These are phyloP conservation scores for Clanis bilineata DNA, from an alignment of 2,888 invertebrate genomes.

Conservation along the genomic window DNA sequence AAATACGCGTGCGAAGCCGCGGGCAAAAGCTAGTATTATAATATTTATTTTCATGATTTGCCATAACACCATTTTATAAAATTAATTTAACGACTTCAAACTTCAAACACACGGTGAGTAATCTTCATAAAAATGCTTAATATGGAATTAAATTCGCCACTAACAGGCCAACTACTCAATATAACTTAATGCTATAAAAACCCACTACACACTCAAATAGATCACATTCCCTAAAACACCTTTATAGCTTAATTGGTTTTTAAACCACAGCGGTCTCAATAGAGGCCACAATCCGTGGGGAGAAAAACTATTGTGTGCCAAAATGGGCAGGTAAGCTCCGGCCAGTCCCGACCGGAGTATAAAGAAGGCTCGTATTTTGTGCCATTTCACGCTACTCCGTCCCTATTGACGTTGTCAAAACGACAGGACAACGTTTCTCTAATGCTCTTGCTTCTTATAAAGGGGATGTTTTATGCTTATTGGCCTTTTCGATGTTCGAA, in stretches of 20 bases:
- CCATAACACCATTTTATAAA: too few species aligned
- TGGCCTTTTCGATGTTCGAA: not conserved
- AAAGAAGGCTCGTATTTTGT: constrained; percentile 22
- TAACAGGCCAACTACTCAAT: too few species aligned
- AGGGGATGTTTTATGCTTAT: constrained; percentile 10
- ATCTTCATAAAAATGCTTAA: too few species aligned
- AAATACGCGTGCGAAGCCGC: too few species aligned
- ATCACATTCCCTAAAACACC: constrained; percentile 35
- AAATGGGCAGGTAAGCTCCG: constrained; percentile 42
- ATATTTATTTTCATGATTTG: too few species aligned
- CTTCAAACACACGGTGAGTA: too few species aligned
- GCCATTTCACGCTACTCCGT: constrained; percentile 31
- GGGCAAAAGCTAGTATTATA: too few species aligned
- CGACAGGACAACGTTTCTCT: constrained; percentile 9
- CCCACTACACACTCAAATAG: constrained; percentile 1
- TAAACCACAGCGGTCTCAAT: constrained; percentile 51
- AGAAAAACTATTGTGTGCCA: constrained; percentile 32
- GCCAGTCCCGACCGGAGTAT: constrained; percentile 17
- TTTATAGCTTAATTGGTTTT: constrained; percentile 66
- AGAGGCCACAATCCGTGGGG: constrained; percentile 34
- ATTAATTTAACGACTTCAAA: too few species aligned
- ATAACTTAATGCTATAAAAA: too few species aligned
- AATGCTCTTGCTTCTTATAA: constrained; percentile 9
- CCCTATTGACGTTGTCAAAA: constrained; percentile 19
- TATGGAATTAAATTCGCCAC: too few species aligned